Evolutionary conservation across 2,113 vertebrate genomes (phyloP).

Genomic region (Noctilio leporinus): DNA sequence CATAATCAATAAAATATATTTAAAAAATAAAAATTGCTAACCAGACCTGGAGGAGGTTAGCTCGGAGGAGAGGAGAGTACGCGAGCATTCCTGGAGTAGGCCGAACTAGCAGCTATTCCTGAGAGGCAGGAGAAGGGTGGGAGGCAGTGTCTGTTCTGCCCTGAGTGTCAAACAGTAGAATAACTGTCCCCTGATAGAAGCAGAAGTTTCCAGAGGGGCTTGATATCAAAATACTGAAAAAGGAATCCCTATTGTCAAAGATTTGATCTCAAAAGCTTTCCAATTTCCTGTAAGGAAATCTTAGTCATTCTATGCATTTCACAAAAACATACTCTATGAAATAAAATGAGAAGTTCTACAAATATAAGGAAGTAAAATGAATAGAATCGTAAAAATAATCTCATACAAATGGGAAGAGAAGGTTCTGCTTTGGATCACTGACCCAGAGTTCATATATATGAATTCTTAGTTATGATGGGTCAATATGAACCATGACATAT

Average conservation of each 20-base stretch:
- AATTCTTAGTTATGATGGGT: not conserved
- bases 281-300: not conserved
- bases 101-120: not conserved
- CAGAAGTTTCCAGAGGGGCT: not conserved
- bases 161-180: not conserved
- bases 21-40: too few relatives aligned
- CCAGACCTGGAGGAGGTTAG: not conserved
- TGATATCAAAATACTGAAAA: not conserved
- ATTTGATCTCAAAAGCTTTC: not conserved
- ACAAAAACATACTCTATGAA: not conserved
- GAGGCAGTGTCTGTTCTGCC: not conserved
- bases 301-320: not conserved
- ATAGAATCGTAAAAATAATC: not conserved
- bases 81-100: not conserved
- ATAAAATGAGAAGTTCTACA: not conserved
- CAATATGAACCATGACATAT: not conserved
- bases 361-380: constrained; percentile 10
- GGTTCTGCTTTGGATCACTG: not conserved
- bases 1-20: too few relatives aligned
- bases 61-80: not conserved
- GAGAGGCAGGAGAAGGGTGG: not conserved
- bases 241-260: not conserved
- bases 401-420: not conserved
- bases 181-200: not conserved
- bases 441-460: not conserved